Evolutionary conservation across 2,797 vertebrate genomes (phyloP), one percentile per base, ranked within the genome.

Genomic region (Notolepis coatsorum): DNA sequence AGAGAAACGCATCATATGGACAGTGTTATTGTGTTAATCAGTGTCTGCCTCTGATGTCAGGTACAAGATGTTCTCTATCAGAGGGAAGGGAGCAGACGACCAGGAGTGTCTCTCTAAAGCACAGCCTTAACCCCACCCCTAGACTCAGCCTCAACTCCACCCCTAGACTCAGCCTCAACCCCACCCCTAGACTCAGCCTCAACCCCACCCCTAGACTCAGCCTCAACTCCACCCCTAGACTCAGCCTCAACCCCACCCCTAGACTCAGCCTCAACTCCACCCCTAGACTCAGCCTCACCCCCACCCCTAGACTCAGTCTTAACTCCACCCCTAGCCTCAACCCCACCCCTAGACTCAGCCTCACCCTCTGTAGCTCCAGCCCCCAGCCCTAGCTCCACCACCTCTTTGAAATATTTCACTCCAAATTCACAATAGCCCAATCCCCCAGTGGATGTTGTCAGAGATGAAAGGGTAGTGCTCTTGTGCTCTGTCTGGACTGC

Each of bases 381-480:
- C 41, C 20, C 7, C 37, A 49, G 76, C 75, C 84, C 59, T 60
- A 25, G 33, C 30, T 39, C 47, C 25, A 18, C 30, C 15, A 54
- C 30, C 46, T 61, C 72, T 92, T 92, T 93, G 88, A 91, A 92
- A 90, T 87, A 89, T 88, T 89, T 91, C 88, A 84, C 87, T 90
- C 83, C 81, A 87, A 84, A 89, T 89, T 87, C 87, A 90, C 88
- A 92, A 91, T 90, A 86, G 87, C 79, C 80, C 80, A 73, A 87
- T 86, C 81, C 84, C 89, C 90, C 80, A 38, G 73, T 87, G 89
- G 86, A 90, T 88, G 87, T 90, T 87, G 89, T 89, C 84, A 83
- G 81, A 89, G 90, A 92, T 92, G 89, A 92, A 93, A 92, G 89
- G 85, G 78, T 50, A 71, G 81, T 65, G 81, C 87, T 77, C 76